phyloP scores from a whole-genome alignment of 2,888 invertebrate species.

The Apotomis turbidana region DNA sequence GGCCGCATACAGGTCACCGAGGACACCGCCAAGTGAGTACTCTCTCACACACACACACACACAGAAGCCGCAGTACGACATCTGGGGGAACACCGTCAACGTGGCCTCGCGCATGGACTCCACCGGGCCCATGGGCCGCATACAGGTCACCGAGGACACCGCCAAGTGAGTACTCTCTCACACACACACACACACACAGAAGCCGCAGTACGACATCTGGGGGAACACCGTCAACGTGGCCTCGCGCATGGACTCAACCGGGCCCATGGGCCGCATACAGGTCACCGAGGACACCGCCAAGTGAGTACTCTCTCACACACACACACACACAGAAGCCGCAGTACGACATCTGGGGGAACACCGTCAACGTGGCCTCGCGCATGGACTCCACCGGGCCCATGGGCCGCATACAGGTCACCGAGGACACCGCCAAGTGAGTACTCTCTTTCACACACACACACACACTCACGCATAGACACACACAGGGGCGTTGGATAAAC shows the following conservation, averaged over 20 bases:
- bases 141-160: slow-evolving; percentile 87
- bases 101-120: slow-evolving; percentile 99
- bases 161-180: slow-evolving; percentile 70
- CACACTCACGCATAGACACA: slow-evolving; percentile 58
- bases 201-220: slow-evolving; percentile 99
- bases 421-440: slow-evolving; percentile 74
- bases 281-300: slow-evolving; percentile 84
- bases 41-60: too few species aligned
- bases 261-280: slow-evolving; percentile 93
- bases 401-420: slow-evolving; percentile 91
- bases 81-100: slow-evolving; percentile 99
- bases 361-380: slow-evolving; percentile 97
- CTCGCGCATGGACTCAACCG: slow-evolving; percentile 98
- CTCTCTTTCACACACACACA: too few species aligned
- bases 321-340: slow-evolving; percentile 99
- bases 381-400: slow-evolving; percentile 98
- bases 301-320: too few species aligned
- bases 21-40: slow-evolving; percentile 71
- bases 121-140: slow-evolving; percentile 93
- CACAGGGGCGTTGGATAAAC: too few species aligned
- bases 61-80: slow-evolving; percentile 99
- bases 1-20: slow-evolving; percentile 91
- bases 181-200: slow-evolving; percentile 86
- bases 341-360: slow-evolving; percentile 99
- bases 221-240: slow-evolving; percentile 99